These are phyloP conservation scores for Lithobates sylvaticus DNA, from an alignment of 2,797 vertebrate genomes.

Conservation along the genomic window DNA sequence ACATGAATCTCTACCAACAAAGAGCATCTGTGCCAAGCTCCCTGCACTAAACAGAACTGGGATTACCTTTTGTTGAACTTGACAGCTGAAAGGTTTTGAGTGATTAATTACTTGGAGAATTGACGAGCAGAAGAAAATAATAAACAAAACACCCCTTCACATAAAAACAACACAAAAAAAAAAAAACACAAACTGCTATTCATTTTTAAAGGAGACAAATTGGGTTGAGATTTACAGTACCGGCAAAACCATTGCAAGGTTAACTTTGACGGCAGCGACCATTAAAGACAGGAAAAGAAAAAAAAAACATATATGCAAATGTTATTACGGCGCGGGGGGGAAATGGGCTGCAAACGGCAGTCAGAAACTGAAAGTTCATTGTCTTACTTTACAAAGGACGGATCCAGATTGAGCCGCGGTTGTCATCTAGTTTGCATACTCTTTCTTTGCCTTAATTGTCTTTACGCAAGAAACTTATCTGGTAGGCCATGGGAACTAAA, in stretches of 20 bases:
- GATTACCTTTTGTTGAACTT: conserved; percentile 84
- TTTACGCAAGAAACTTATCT: conserved; percentile 74
- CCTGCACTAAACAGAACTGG: conserved; percentile 65
- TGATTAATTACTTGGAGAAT: conserved; percentile 90
- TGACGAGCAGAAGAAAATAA: conserved; percentile 75
- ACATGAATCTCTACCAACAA: conserved; percentile 65
- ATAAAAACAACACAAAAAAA: conserved; percentile 41
- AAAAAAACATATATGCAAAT: conserved; percentile 76
- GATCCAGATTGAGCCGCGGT: conserved; percentile 64
- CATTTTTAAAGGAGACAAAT: not conserved
- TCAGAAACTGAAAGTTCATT: conserved; percentile 73
- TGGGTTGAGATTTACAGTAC: not conserved
- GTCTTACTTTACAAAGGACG: conserved; percentile 78
- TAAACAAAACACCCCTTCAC: conserved; percentile 56
- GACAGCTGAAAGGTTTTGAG: conserved; percentile 87
- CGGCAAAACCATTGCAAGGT: conserved; percentile 25
- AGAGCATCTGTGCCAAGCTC: conserved; percentile 78
- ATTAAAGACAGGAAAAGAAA: conserved; percentile 49
- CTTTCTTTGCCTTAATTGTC: conserved; percentile 75
- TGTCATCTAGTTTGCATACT: conserved; percentile 70
- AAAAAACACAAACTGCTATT: not conserved
- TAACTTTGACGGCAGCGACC: conserved; percentile 67
- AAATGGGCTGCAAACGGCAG: conserved; percentile 67
- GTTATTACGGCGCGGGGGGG: conserved; percentile 38
- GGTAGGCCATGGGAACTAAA: conserved; percentile 82